Conservation (phyloP, 1,140 invertebrate species). For the Eubasilissa regina region DNA sequence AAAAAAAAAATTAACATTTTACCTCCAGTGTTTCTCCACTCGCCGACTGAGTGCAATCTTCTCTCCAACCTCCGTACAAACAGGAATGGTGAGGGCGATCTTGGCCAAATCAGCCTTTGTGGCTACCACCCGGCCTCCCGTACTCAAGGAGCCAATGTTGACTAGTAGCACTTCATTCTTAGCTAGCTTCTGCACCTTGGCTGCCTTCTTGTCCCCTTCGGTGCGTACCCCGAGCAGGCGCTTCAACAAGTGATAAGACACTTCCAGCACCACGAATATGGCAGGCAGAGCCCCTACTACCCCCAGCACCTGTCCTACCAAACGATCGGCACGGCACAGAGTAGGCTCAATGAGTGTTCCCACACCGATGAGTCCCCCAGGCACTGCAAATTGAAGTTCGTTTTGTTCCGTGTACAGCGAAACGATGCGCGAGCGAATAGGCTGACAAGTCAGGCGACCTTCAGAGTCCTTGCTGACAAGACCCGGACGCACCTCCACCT, state of each 20-base stretch:
- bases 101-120: constrained; percentile 98
- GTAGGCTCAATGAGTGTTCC: constrained; percentile 99
- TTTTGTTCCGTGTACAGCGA: constrained; percentile 99
- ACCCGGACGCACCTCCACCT: constrained; percentile 87
- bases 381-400: constrained; percentile 98
- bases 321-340: constrained; percentile 95
- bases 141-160: constrained; percentile 99
- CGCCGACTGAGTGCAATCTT: constrained; percentile 98
- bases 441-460: constrained; percentile 95
- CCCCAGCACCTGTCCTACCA: constrained; percentile 99
- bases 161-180: constrained; percentile 95
- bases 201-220: constrained; percentile 98
- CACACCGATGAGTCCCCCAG: constrained; percentile 98
- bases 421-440: constrained; percentile 97
- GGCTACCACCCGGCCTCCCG: constrained; percentile 95
- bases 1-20: constrained; percentile 59
- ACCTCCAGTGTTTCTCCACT: constrained; percentile 99
- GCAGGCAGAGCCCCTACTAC: constrained; percentile 96
- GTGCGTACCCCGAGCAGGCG: constrained; percentile 97
- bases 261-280: constrained; percentile 98
- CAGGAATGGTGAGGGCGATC: constrained; percentile 96
- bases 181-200: constrained; percentile 93
- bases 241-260: constrained; percentile 97
- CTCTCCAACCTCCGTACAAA: constrained; percentile 98
- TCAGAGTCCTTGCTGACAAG: constrained; percentile 97